phyloP scores from a whole-genome alignment of 2,888 invertebrate species.

The Acanthacorydalis orientalis region DNA sequence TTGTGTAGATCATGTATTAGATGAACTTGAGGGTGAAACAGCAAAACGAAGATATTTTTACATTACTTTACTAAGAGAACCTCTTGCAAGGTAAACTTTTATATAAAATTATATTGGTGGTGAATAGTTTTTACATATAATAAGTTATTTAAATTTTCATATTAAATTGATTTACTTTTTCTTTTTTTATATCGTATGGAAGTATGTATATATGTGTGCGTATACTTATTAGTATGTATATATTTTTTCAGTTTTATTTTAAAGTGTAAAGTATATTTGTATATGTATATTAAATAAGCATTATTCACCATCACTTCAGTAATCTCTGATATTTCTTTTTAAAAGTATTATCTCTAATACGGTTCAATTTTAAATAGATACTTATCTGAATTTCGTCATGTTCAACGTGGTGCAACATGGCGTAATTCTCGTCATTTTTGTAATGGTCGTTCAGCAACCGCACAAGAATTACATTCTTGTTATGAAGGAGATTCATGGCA shows the following conservation, averaged over 20 bases:
- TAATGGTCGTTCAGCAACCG: constrained; percentile 56
- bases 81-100: constrained; percentile 50
- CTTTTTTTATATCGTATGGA: too few species aligned
- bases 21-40: constrained; percentile 73
- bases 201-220: too few species aligned
- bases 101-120: background rate
- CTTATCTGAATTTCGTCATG: constrained; percentile 93
- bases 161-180: too few species aligned
- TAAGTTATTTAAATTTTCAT: background rate
- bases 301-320: background rate
- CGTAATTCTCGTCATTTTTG: constrained; percentile 64
- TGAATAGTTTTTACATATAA: background rate
- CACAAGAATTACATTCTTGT: constrained; percentile 70
- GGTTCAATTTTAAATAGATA: constrained; percentile 36
- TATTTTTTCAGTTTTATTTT: too few species aligned
- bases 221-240: too few species aligned
- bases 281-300: background rate
- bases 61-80: constrained; percentile 87
- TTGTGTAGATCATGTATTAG: constrained; percentile 82
- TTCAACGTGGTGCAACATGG: constrained; percentile 94
- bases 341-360: background rate
- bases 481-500: constrained; percentile 66
- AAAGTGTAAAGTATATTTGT: background rate
- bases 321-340: background rate
- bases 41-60: constrained; percentile 83